Conservation (phyloP, 2,888 invertebrate species). For the Tenthredo amoena region DNA sequence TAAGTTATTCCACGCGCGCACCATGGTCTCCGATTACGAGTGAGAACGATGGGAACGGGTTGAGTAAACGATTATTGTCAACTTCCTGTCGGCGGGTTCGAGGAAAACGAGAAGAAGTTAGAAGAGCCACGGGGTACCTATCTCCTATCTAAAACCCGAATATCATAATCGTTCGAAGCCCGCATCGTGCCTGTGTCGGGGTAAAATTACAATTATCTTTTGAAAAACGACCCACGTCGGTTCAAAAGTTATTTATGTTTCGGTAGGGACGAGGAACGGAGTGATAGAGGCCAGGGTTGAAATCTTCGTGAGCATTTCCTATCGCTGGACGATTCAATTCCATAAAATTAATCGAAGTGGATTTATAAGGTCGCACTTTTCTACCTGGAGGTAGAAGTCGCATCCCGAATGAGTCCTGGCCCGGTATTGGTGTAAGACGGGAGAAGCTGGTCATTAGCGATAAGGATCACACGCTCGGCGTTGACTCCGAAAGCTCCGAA, state of each 20-base stretch:
- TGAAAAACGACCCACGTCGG: no score
- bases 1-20: conserved; percentile 38
- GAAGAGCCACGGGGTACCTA: not conserved
- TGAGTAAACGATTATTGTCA: conserved; percentile 51
- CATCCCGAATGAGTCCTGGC: not conserved
- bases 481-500: conserved; percentile 66
- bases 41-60: conserved; percentile 9
- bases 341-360: not conserved
- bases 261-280: no score
- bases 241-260: no score
- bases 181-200: no score
- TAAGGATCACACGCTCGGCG: conserved; percentile 68
- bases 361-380: not conserved
- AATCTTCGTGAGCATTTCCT: no score
- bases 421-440: conserved; percentile 5
- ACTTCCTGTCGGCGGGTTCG: conserved; percentile 46
- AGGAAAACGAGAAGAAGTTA: not conserved
- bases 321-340: no score
- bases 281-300: no score
- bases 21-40: conserved; percentile 8
- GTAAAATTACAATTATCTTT: no score
- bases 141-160: not conserved
- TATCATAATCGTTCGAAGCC: not conserved
- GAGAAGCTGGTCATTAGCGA: conserved; percentile 59
- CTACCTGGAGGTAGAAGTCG: not conserved